phyloP scores from a whole-genome alignment of 2,888 invertebrate genomes.

The Polydrusus cervinus region DNA sequence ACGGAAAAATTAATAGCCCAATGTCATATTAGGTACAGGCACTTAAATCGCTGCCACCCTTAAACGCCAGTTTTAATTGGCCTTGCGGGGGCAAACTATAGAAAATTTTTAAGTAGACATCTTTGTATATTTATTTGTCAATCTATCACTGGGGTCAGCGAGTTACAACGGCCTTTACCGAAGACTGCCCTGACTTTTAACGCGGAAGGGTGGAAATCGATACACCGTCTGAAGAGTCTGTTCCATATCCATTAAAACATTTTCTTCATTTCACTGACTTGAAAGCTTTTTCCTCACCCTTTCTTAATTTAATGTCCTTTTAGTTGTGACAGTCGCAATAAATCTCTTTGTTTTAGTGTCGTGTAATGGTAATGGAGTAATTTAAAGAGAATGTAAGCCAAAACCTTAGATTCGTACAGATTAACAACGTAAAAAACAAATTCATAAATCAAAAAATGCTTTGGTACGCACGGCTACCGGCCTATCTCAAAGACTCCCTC shows the following conservation, averaged over 20 bases:
- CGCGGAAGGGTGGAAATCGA: slow-evolving; percentile 66
- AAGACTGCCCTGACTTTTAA: slow-evolving; percentile 61
- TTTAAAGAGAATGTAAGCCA: too few species aligned
- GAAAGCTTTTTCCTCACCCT: slow-evolving; percentile 63
- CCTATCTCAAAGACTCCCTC: too few species aligned
- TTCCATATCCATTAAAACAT: slow-evolving; percentile 66
- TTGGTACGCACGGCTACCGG: too few species aligned
- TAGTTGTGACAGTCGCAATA: slow-evolving; percentile 44
- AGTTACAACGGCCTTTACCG: slow-evolving; percentile 45
- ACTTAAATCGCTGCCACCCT: slow-evolving; percentile 30
- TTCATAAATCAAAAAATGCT: too few species aligned
- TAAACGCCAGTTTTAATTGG: not conserved
- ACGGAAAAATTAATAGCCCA: slow-evolving; percentile 54
- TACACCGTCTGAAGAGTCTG: slow-evolving; percentile 62
- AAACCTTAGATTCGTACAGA: too few species aligned
- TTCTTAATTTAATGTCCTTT: slow-evolving; percentile 51
- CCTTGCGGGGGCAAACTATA: slow-evolving; percentile 9
- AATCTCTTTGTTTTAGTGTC: slow-evolving; percentile 31
- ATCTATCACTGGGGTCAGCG: slow-evolving; percentile 62
- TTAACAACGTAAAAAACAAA: too few species aligned
- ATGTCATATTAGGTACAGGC: slow-evolving; percentile 50
- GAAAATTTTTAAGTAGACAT: slow-evolving; percentile 51
- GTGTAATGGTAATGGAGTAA: not conserved
- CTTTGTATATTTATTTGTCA: slow-evolving; percentile 66
- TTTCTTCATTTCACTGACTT: slow-evolving; percentile 65